Evolutionary conservation across 2,888 invertebrate genomes (phyloP), one percentile per base, ranked within the genome.

Genomic region (Epistrophella euchroma): DNA sequence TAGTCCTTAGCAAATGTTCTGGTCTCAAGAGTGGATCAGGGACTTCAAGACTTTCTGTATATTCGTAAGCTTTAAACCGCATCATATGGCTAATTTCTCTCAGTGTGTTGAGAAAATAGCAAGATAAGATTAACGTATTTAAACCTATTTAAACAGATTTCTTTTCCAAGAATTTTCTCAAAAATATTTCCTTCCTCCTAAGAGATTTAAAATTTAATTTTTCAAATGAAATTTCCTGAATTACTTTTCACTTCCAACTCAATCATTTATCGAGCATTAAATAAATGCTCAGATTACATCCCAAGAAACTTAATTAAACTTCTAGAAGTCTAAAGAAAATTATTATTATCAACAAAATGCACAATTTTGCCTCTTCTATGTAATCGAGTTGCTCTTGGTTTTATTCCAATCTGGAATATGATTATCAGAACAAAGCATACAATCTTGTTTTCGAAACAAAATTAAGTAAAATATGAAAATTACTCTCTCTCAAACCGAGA

Each of bases 391-490:
- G 25, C n/a, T 47, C 35, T 47, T 28, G 32, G 28, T 40, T 58
- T 43, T 35, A 43, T 37, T 68, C 17, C 58, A 58, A 60, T 73
- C 79, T 43, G 7, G 19, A 80, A 45, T 50, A 35, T 47, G 55
- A 55, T 56, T 58, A 78, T 78, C 70, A 22, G 50, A 37, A 55
- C 55, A 75, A 55, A 75, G 47, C 75, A 55, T 62, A 75, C 35
- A 83, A 70, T 78, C 75, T 75, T 55, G 58, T 71, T 72, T 72
- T 72, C 66, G 80, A 75, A 79, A 75, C 79, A 45, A 75, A 75
- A 79, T 71, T 79, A 66, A 84, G 71, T 19, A 72, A 58, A 71
- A 68, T 66, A 85, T 80, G 75, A 75, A 85, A 80, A 80, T 80
- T 71, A 68, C 40, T 58, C 25, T 25, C 25, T 68, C 4, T 28